A percentile compares a stretch with the other conserved stretches of the same genome.
Evolutionary conservation across 2,888 invertebrate species (phyloP).

Genomic region (Ophion obscuratus): DNA sequence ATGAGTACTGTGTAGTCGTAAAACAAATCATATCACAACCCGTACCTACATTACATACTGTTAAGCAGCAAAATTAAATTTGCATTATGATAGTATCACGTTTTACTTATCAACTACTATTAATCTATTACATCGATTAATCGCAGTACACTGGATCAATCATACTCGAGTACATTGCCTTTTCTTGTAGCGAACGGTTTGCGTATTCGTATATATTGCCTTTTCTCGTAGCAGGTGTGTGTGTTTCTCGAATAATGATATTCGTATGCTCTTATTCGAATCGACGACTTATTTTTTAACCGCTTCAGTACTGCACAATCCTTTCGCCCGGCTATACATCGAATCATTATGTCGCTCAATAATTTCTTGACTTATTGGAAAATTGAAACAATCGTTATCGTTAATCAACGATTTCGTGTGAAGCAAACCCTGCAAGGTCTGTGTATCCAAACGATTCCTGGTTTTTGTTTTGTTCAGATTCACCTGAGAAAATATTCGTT

Average conservation of each 20-base stretch:
- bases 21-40: no score
- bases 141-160: neutral
- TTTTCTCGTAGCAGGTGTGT: no score
- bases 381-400: constrained; percentile 5
- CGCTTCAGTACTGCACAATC: neutral
- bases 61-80: no score
- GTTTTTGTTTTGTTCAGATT: constrained; percentile 47
- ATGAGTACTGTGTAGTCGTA: neutral
- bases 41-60: no score
- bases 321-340: neutral
- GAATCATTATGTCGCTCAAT: constrained; percentile 2
- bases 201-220: neutral
- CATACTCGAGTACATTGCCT: neutral
- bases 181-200: neutral
- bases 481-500: constrained; percentile 46
- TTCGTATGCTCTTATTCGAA: neutral
- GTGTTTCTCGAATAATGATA: neutral
- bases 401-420: constrained; percentile 39
- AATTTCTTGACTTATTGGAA: neutral
- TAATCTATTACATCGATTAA: neutral
- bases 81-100: neutral
- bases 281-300: neutral
- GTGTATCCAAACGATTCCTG: constrained; percentile 44
- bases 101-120: neutral
- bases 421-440: constrained; percentile 29